Percentiles rank a stretch among this genome's conserved stretches.
These are phyloP conservation scores for Sarcoramphus papa DNA, from an alignment of 2,797 vertebrate species.

Conservation along the genomic window DNA sequence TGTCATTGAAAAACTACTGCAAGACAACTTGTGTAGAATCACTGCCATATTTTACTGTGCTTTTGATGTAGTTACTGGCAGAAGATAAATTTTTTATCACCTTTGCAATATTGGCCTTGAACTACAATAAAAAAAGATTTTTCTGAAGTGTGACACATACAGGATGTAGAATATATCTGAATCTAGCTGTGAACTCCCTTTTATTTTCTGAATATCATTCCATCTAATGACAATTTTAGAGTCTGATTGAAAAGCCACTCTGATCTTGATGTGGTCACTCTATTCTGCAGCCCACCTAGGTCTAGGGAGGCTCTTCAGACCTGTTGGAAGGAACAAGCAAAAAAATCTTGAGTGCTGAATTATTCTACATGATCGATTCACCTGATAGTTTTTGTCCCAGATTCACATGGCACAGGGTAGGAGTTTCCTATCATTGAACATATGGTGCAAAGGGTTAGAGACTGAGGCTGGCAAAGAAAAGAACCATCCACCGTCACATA, in stretches of 20 bases:
- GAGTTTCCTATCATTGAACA: neutral
- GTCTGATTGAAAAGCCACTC: neutral
- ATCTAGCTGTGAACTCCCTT: neutral
- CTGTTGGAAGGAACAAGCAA: neutral
- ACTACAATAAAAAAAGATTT: neutral
- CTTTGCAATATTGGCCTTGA: neutral
- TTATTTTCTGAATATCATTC: neutral
- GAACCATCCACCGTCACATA: neutral
- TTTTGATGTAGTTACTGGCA: neutral
- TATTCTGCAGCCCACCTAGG: neutral
- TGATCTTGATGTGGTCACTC: neutral
- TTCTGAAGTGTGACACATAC: neutral
- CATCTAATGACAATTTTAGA: neutral
- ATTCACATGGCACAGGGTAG: neutral
- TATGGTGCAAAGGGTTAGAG: neutral
- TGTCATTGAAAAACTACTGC: neutral
- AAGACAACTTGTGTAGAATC: neutral
- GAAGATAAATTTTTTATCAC: neutral
- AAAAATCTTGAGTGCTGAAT: neutral
- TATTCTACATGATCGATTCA: neutral
- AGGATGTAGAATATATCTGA: neutral
- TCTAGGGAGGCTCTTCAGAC: neutral
- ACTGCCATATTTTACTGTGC: neutral
- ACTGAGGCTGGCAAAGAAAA: neutral
- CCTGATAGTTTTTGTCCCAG: neutral